Percentiles rank a stretch among this genome's conserved stretches.
These are phyloP conservation scores for Salpingus planirostris DNA, from an alignment of 2,888 invertebrate species.

Conservation along the genomic window DNA sequence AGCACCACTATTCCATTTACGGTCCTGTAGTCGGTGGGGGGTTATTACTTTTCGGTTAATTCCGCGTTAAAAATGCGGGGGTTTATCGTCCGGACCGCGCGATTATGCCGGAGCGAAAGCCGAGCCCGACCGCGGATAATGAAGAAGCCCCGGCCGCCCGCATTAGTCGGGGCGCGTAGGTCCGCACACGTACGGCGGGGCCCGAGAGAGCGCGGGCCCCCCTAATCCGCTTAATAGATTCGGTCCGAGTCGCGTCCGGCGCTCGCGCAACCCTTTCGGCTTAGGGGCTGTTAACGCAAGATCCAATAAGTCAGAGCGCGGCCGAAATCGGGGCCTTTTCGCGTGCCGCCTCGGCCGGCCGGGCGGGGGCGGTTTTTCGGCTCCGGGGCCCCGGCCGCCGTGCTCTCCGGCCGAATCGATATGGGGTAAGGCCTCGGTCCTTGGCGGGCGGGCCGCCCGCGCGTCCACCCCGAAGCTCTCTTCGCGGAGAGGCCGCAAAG, in stretches of 20 bases:
- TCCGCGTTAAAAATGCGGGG: too few relatives aligned
- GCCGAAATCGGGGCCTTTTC: conserved; percentile 2
- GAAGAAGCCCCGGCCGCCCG: conserved; percentile 39
- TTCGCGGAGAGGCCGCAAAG: conserved; percentile 38
- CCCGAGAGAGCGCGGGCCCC: conserved; percentile 36
- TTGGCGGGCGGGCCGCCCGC: conserved; percentile 36
- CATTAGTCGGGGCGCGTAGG: too few relatives aligned
- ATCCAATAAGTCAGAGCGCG: conserved; percentile 42
- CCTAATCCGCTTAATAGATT: conserved; percentile 46
- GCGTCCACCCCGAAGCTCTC: conserved; percentile 37
- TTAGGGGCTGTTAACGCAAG: conserved; percentile 41
- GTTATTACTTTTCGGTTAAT: too few relatives aligned
- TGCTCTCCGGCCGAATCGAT: conserved; percentile 29
- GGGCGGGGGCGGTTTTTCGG: too few relatives aligned
- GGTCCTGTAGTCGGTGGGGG: too few relatives aligned
- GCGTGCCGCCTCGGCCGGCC: too few relatives aligned
- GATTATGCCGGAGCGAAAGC: conserved; percentile 23
- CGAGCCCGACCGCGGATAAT: conserved; percentile 37
- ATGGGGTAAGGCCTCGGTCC: conserved; percentile 29
- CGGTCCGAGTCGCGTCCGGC: conserved; percentile 39
- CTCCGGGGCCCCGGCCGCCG: too few relatives aligned
- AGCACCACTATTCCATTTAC: conserved; percentile 23
- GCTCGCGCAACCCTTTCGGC: conserved; percentile 40
- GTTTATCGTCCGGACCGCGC: too few relatives aligned
- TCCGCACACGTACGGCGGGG: too few relatives aligned